Evolutionary conservation across 2,113 vertebrate genomes (phyloP).

Genomic region (Bolborhynchus lineola): DNA sequence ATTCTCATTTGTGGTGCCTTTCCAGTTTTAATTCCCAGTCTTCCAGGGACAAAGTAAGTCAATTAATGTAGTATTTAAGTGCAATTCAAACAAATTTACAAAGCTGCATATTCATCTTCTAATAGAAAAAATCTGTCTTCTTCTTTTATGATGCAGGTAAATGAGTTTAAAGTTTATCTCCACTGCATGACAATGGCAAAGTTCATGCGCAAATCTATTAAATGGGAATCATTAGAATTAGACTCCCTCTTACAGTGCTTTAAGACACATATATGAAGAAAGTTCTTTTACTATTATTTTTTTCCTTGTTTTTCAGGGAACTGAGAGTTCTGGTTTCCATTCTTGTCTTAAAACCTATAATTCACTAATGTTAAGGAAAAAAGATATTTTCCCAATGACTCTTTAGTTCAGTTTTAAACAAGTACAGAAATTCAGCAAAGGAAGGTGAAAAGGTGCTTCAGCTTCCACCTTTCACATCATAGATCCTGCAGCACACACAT

Average conservation of each 20-base stretch:
- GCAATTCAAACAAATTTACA: neutral
- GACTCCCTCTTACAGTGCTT: neutral
- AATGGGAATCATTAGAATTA: neutral
- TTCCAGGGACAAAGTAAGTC: neutral
- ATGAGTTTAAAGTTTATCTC: neutral
- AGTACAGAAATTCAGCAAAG: neutral
- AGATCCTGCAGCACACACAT: accelerated
- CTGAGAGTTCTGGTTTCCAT: neutral
- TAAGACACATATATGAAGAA: neutral
- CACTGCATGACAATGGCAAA: neutral
- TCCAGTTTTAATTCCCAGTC: neutral
- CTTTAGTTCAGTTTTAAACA: neutral
- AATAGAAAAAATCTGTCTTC: neutral
- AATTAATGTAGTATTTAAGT: neutral
- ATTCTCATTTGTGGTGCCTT: neutral
- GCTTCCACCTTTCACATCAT: accelerated
- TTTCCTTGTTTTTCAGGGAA: neutral
- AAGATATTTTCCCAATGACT: neutral
- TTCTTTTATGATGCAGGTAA: neutral
- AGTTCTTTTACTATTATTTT: neutral
- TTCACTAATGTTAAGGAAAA: neutral
- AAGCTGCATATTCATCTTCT: neutral
- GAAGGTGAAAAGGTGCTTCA: accelerated
- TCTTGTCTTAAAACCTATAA: neutral
- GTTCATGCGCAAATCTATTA: neutral